Percentiles rank a stretch among this genome's conserved stretches.
phyloP scores from a whole-genome alignment of 2,888 invertebrate species.

The Phania funesta region DNA sequence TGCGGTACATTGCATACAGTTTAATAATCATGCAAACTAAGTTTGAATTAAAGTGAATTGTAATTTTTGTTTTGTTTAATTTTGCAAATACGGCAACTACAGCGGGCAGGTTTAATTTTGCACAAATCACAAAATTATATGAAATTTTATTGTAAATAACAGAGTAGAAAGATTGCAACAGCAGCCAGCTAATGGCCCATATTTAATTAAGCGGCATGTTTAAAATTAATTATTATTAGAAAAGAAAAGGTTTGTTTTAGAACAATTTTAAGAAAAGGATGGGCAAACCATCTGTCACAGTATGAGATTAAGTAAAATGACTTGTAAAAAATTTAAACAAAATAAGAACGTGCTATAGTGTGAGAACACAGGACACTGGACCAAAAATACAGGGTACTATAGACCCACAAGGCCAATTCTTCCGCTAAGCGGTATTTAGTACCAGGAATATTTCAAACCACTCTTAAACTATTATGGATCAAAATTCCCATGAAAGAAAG shows the following conservation, averaged over 20 bases:
- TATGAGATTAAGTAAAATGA: too few relatives aligned
- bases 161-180: background rate
- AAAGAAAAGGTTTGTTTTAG: background rate
- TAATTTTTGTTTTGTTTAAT: constrained; percentile 54
- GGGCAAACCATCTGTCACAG: too few relatives aligned
- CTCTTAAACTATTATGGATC: too few relatives aligned
- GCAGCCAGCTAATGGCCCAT: constrained; percentile 6
- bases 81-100: background rate
- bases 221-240: constrained; percentile 3
- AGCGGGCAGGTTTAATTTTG: constrained; percentile 36
- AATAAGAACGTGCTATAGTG: too few relatives aligned
- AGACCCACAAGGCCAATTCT: too few relatives aligned
- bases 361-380: too few relatives aligned
- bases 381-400: too few relatives aligned
- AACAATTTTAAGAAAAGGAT: too few relatives aligned
- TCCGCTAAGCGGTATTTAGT: too few relatives aligned
- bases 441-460: too few relatives aligned
- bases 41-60: constrained; percentile 42
- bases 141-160: constrained; percentile 42
- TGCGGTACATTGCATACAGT: constrained; percentile 67
- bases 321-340: too few relatives aligned
- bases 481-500: too few relatives aligned
- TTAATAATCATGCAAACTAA: constrained; percentile 57
- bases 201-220: background rate
- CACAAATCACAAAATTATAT: constrained; percentile 59